phyloP scores from a whole-genome alignment of 2,113 vertebrate species.

The Zapus hudsonius region DNA sequence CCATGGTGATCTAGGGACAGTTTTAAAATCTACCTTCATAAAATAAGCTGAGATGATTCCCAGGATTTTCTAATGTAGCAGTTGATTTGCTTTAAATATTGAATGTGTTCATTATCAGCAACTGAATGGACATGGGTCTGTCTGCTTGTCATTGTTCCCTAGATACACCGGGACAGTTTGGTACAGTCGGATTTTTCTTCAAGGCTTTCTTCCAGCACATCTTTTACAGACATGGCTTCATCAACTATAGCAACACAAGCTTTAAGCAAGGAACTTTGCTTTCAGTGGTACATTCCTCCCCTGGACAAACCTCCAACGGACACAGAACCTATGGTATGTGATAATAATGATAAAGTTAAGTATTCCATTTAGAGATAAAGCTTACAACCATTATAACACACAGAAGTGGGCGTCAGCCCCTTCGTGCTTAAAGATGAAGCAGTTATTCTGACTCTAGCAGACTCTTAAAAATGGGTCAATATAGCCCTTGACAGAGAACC shows the following conservation, averaged over 20 bases:
- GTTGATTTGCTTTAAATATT: conserved; percentile 37
- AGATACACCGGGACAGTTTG: conserved; percentile 9
- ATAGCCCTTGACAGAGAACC: background rate
- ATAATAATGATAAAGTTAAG: background rate
- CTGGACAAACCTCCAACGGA: conserved; percentile 73
- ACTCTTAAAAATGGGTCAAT: conserved; percentile 36
- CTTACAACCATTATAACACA: background rate
- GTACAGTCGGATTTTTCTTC: conserved; percentile 2
- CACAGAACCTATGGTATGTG: conserved; percentile 84
- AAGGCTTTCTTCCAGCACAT: background rate
- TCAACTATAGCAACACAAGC: conserved; percentile 67
- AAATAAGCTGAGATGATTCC: conserved; percentile 39
- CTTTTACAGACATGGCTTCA: accelerated
- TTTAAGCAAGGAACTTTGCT: conserved; percentile 83
- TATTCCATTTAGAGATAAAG: background rate
- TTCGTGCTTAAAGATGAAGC: background rate
- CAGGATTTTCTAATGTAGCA: conserved; percentile 6
- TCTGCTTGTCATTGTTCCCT: background rate
- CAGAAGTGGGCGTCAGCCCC: background rate
- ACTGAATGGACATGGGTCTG: background rate
- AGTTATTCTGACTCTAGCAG: background rate
- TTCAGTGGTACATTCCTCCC: conserved; percentile 89
- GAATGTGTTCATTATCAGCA: background rate
- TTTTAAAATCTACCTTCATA: conserved; percentile 23
- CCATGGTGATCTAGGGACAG: background rate